phyloP scores from a whole-genome alignment of 1,140 invertebrate species.

The Aleiodes sp. region DNA sequence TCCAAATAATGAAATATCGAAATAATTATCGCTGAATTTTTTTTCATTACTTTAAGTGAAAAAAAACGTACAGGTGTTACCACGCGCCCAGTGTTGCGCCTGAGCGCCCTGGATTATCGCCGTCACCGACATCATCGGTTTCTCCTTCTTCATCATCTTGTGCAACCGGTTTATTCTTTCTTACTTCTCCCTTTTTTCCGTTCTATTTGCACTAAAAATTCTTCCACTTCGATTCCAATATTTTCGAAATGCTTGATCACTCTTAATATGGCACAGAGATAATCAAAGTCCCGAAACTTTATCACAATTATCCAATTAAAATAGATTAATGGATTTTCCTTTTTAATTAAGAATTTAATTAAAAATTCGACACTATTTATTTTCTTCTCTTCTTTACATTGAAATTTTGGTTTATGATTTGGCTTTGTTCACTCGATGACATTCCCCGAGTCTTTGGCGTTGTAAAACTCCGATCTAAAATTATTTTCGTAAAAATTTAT shows the following conservation, averaged over 20 bases:
- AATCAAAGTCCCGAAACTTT: neutral
- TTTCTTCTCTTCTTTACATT: neutral
- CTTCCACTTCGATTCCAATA: neutral
- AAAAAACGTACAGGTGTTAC: slow-evolving; percentile 61
- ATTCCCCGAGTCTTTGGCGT: neutral
- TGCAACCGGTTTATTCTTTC: slow-evolving; percentile 3
- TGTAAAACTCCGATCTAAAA: neutral
- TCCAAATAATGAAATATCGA: too few species aligned
- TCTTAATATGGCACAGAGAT: neutral
- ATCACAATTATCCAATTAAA: too few species aligned
- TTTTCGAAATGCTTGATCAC: neutral
- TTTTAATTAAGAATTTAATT: too few species aligned
- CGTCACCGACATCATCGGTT: slow-evolving; percentile 84
- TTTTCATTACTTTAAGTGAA: neutral
- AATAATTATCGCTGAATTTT: too few species aligned
- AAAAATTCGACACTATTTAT: too few species aligned
- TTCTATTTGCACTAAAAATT: neutral
- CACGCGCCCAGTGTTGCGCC: slow-evolving; percentile 70
- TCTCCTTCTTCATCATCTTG: slow-evolving; percentile 83
- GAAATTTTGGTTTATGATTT: slow-evolving; percentile 6
- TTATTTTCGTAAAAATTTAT: too few species aligned
- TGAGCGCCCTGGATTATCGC: slow-evolving; percentile 78
- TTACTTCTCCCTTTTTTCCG: neutral
- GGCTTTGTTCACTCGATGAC: neutral
- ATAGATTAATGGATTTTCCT: too few species aligned